phyloP scores from a whole-genome alignment of 2,113 vertebrate genomes.

The Antechinus flavipes region DNA sequence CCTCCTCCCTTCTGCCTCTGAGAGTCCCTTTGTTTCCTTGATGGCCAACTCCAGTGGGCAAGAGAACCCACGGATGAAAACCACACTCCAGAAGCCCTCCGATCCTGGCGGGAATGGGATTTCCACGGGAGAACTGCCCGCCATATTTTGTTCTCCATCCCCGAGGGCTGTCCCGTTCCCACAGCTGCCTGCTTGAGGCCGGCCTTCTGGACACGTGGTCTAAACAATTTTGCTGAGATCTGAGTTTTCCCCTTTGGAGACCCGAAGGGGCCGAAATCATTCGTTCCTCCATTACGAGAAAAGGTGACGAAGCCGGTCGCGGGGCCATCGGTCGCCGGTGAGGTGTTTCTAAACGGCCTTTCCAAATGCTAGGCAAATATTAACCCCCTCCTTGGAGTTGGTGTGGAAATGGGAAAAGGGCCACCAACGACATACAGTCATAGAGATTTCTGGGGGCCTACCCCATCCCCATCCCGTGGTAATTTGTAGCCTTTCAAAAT shows the following conservation, averaged over 20 bases:
- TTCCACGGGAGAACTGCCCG: conserved; percentile 46
- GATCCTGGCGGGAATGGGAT: conserved; percentile 62
- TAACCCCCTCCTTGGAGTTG: not conserved
- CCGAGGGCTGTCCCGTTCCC: conserved; percentile 64
- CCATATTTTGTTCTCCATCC: conserved; percentile 55
- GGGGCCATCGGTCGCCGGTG: not conserved
- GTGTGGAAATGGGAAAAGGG: not conserved
- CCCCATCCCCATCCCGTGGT: not conserved
- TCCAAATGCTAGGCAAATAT: not conserved
- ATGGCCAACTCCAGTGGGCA: conserved; percentile 79
- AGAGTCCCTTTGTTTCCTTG: too few relatives aligned
- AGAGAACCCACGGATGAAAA: conserved; percentile 84
- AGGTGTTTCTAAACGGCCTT: conserved; percentile 20
- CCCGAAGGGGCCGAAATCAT: conserved; percentile 15
- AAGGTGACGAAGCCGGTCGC: not conserved
- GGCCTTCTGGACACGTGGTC: conserved; percentile 66
- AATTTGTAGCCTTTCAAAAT: conserved; percentile 25
- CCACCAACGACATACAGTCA: not conserved
- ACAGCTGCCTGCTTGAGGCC: conserved; percentile 70
- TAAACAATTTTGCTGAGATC: conserved; percentile 61
- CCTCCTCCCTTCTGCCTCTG: too few relatives aligned
- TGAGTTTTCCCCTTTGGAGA: conserved; percentile 65
- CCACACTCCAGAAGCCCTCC: conserved; percentile 75
- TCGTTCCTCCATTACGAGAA: conserved; percentile 4
- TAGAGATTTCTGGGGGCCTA: not conserved